Percentiles rank a stretch among this genome's conserved stretches.
Conservation (phyloP, 2,888 invertebrate species). For the Acleris literana region DNA sequence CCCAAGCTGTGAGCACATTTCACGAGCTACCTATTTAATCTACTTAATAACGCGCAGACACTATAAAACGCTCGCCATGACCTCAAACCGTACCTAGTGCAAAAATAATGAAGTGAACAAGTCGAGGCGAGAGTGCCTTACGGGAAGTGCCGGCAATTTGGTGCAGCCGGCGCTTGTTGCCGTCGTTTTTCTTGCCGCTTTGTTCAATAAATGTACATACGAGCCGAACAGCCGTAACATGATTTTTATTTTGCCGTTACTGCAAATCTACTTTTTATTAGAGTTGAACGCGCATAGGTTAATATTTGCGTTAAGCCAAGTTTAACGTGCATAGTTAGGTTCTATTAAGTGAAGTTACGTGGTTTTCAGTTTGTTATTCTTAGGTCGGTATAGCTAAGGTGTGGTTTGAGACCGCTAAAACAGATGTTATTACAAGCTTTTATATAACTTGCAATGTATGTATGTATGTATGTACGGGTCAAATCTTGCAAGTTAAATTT, state of each 20-base stretch:
- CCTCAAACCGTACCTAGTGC: constrained; percentile 22
- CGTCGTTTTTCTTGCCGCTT: constrained; percentile 74
- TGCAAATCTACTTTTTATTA: constrained; percentile 20
- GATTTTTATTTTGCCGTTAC: constrained; percentile 59
- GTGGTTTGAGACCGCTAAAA: too few relatives aligned
- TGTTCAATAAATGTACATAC: constrained; percentile 70
- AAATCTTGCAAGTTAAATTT: too few relatives aligned
- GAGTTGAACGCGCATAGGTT: constrained; percentile 3
- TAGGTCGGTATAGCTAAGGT: too few relatives aligned
- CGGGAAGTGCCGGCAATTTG: constrained; percentile 69
- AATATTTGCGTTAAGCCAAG: too few relatives aligned
- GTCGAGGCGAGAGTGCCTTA: constrained; percentile 24
- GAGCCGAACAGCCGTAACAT: constrained; percentile 62
- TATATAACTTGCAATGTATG: too few relatives aligned
- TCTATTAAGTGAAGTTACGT: too few relatives aligned
- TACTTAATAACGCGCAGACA: background rate
- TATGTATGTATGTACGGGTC: too few relatives aligned
- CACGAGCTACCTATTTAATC: constrained; percentile 24
- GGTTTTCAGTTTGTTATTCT: too few relatives aligned
- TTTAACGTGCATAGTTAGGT: too few relatives aligned
- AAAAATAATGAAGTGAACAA: constrained; percentile 41
- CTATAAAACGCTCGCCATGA: constrained; percentile 20
- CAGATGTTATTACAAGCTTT: too few relatives aligned
- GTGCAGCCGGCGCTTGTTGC: constrained; percentile 73
- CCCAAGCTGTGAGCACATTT: background rate